These are phyloP conservation scores for Sebastes miniatus DNA, from an alignment of 2,797 vertebrate genomes.

Conservation along the genomic window DNA sequence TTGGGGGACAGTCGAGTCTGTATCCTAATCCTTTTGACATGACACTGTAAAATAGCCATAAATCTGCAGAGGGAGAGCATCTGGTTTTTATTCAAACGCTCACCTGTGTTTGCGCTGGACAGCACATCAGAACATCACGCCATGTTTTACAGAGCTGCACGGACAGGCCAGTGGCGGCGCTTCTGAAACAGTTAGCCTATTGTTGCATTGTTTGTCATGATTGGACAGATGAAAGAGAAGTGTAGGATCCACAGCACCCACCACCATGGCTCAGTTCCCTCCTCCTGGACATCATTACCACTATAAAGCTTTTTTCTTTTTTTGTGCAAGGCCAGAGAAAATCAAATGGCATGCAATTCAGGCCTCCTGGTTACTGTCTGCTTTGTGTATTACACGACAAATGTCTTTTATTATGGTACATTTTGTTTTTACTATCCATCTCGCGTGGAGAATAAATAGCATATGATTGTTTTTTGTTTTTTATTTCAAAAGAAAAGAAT, in stretches of 20 bases:
- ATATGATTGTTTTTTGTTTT: slow-evolving; percentile 46
- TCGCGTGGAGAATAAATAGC: slow-evolving; percentile 61
- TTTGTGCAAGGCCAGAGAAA: slow-evolving; percentile 31
- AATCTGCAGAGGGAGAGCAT: slow-evolving; percentile 31
- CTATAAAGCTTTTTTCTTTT: slow-evolving; percentile 60
- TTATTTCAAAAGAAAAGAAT: slow-evolving; percentile 52
- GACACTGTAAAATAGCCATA: slow-evolving; percentile 30
- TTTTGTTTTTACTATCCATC: slow-evolving; percentile 70
- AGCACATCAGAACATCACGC: slow-evolving; percentile 43
- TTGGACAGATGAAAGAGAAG: slow-evolving; percentile 62
- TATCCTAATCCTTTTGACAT: slow-evolving; percentile 48
- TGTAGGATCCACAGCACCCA: slow-evolving; percentile 23
- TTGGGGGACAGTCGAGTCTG: slow-evolving; percentile 26
- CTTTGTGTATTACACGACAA: slow-evolving; percentile 54
- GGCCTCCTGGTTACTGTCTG: slow-evolving; percentile 58
- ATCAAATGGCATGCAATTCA: slow-evolving; percentile 46
- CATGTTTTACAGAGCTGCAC: slow-evolving; percentile 34
- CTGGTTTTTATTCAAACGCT: slow-evolving; percentile 61
- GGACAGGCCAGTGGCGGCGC: slow-evolving; percentile 19
- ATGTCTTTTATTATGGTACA: slow-evolving; percentile 61
- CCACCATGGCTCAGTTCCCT: slow-evolving; percentile 31
- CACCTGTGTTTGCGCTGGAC: slow-evolving; percentile 62
- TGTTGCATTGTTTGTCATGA: slow-evolving; percentile 54
- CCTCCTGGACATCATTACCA: slow-evolving; percentile 71
- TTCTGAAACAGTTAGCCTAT: slow-evolving; percentile 43